Base-by-base conservation (phyloP, 1,140 invertebrate species). In the Oncopeltus fasciatus region DNA sequence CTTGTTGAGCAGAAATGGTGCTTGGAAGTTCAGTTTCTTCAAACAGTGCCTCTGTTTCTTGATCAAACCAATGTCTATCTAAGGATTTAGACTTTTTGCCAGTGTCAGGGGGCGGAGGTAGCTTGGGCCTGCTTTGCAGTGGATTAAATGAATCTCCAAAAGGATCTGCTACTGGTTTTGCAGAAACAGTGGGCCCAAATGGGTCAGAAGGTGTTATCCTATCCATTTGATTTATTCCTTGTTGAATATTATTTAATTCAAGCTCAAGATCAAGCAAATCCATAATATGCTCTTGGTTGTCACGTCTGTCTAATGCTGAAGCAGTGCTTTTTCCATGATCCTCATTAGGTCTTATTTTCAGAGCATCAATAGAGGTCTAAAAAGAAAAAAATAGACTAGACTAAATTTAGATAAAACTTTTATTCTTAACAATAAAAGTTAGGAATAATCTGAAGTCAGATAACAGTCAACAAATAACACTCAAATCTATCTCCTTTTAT, bases 231-330 rank as follows among this genome's bases (percentile, higher is more conserved):
- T 86, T 84, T 61, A 93, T 84, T 5, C 89, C 89, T 67, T 92
- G 83, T 72, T 95, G 85, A 66, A 98, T 79, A 57, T 86, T 91
- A 67, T 86, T 89, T 59, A 96, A 76, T 76, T 96, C 92, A 71
- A 91, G 87, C 73, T 97, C 92, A 63, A 98, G 76, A 76, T 96
- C 92, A 20, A 98, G 83, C 63, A 98, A 27, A 43, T 64, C 60
- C 43, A 53, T 61, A 21, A 56, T 57, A 57, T 57, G 59, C 18
- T 64, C 63, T 29, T 61, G 58, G 9, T 60, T 61, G n/a, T 60
- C 49, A 18, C 31, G 20, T 57, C 49, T 21, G 1, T 57, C 59
- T 12, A 27, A 43, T 33, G 47, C 20, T 24, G 51, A 44, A 38
- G 60, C 33, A 24, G 61, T 61, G 33, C 60, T 57, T 56, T 67